Evolutionary conservation across 1,140 invertebrate species (phyloP).

Genomic region (Chlorops oryzae): DNA sequence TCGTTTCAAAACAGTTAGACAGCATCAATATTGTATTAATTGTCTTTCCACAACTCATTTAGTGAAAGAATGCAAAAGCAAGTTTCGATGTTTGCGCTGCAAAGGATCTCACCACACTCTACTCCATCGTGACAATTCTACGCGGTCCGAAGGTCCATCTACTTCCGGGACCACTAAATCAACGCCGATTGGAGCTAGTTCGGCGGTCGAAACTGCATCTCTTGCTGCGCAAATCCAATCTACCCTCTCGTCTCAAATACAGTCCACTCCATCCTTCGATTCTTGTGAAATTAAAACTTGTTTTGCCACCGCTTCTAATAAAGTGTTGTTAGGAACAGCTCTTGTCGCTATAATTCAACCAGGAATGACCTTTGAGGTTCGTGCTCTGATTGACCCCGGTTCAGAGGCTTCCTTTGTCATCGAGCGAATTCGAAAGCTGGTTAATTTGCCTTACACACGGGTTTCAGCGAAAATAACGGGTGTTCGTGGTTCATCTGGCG

Average conservation of each 20-base stretch:
- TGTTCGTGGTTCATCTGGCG: neutral
- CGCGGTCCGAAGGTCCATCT: too few relatives aligned
- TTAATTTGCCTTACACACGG: neutral
- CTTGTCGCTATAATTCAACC: neutral
- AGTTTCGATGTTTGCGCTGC: neutral
- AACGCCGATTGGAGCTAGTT: neutral
- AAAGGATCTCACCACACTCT: neutral
- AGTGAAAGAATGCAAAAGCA: neutral
- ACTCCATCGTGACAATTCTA: neutral
- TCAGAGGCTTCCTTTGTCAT: constrained; percentile 6
- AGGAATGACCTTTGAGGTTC: neutral
- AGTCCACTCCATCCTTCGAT: neutral
- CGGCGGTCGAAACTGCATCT: too few relatives aligned
- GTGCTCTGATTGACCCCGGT: constrained; percentile 1
- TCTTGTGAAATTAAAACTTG: neutral
- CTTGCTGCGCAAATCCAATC: too few relatives aligned
- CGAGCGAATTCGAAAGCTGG: neutral
- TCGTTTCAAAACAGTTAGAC: neutral
- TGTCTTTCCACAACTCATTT: too few relatives aligned
- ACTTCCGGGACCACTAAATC: neutral
- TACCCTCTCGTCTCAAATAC: neutral
- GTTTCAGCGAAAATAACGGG: neutral
- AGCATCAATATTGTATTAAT: neutral
- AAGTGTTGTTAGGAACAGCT: neutral
- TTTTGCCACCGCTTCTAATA: neutral